Evolutionary conservation across 2,113 vertebrate species (phyloP).

Genomic region (Triplophysa dalaica): DNA sequence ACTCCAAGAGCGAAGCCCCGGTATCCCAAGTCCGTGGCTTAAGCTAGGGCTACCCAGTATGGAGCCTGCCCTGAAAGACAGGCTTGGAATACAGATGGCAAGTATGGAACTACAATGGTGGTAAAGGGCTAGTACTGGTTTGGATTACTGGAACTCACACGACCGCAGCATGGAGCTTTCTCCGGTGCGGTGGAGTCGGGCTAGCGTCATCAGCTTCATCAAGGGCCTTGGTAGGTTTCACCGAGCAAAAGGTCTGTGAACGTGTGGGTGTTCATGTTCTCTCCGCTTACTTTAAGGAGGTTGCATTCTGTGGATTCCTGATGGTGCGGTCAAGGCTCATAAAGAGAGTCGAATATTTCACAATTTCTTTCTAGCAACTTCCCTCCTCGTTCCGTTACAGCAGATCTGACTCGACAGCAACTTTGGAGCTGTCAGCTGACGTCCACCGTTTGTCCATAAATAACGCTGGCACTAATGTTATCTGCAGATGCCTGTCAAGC

Average conservation of each 20-base stretch:
- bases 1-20: background rate
- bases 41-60: background rate
- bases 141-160: constrained; percentile 32
- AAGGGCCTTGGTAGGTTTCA: constrained; percentile 89
- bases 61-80: background rate
- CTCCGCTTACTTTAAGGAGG: constrained; percentile 30
- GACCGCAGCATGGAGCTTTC: constrained; percentile 82
- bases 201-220: constrained; percentile 92
- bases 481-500: constrained; percentile 18
- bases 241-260: background rate
- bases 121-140: constrained; percentile 35
- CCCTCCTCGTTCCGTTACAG: background rate
- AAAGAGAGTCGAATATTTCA: constrained; percentile 30
- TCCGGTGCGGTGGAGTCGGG: constrained; percentile 89
- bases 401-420: background rate
- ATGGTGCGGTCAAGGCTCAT: constrained; percentile 16
- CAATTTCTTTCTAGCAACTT: constrained; percentile 6
- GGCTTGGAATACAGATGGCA: background rate
- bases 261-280: constrained; percentile 26
- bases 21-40: background rate
- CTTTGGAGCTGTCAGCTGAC: constrained; percentile 4
- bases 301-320: constrained; percentile 51
- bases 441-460: background rate
- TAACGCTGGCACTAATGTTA: background rate
- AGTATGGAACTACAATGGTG: constrained; percentile 3